Evolutionary conservation across 2,797 vertebrate species (phyloP).

Genomic region (Coendou prehensilis): DNA sequence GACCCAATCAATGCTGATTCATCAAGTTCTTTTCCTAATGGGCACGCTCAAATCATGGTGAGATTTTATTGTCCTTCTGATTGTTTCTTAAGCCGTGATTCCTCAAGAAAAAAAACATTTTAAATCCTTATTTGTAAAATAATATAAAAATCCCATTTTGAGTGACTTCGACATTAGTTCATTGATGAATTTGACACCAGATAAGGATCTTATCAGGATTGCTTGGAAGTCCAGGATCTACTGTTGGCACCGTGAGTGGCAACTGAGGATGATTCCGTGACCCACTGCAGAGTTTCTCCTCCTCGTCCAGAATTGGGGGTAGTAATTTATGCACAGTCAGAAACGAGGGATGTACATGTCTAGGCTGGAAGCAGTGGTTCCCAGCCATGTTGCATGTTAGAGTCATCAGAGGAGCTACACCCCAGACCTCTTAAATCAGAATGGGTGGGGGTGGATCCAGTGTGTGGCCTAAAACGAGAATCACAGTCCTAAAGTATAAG

Average conservation of each 20-base stretch:
- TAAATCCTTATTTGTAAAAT: neutral
- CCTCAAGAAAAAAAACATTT: neutral
- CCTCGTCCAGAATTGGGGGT: neutral
- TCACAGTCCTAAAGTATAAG: neutral
- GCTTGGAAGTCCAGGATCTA: neutral
- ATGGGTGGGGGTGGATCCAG: neutral
- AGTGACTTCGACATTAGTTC: neutral
- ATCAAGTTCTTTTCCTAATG: constrained; percentile 98
- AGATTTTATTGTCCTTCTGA: constrained; percentile 85
- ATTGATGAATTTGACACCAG: neutral
- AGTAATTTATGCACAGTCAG: neutral
- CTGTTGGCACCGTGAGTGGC: neutral
- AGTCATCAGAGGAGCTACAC: neutral
- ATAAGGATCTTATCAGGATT: neutral
- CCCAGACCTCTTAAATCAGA: neutral
- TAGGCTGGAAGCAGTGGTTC: neutral
- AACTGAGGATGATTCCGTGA: neutral
- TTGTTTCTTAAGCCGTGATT: constrained; percentile 9
- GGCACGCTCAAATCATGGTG: constrained; percentile 99
- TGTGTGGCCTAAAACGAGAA: neutral
- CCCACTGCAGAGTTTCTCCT: neutral
- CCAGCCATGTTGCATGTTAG: neutral
- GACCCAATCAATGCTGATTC: constrained; percentile 98
- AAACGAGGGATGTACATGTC: neutral
- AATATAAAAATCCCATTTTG: neutral